Evolutionary conservation across 2,113 vertebrate species (phyloP).

Genomic region (Passer domesticus): DNA sequence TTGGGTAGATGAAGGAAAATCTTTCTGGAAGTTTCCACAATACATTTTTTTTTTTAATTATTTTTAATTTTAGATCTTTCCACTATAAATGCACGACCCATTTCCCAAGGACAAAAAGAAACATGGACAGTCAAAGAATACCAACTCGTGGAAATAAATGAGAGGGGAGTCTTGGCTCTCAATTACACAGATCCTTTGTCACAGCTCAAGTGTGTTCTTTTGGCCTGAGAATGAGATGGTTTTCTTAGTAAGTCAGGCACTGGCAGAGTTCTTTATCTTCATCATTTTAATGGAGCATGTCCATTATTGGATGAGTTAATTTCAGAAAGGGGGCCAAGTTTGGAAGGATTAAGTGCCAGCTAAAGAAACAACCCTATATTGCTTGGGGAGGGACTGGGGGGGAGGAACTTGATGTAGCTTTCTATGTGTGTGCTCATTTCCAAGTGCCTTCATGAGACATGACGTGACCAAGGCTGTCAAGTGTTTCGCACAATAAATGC

Average conservation of each 20-base stretch:
- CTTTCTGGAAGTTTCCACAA: background rate
- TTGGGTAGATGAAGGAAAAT: background rate
- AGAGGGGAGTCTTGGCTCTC: slow-evolving; percentile 24
- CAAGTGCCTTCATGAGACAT: slow-evolving; percentile 52
- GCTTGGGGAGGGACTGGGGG: background rate
- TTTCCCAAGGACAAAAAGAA: slow-evolving; percentile 16
- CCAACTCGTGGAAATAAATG: background rate
- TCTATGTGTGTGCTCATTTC: slow-evolving; percentile 43
- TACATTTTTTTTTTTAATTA: rapidly evolving
- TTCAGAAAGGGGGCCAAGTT: slow-evolving; percentile 57
- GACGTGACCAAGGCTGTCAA: slow-evolving; percentile 44
- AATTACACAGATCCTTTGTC: slow-evolving; percentile 44
- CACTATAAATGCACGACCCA: background rate
- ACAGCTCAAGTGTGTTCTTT: slow-evolving; percentile 55
- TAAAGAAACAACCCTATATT: slow-evolving; percentile 62
- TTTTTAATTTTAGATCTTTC: background rate
- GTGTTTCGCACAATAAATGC: slow-evolving; percentile 54
- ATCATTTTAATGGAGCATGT: slow-evolving; percentile 62
- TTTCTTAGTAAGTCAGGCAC: slow-evolving; percentile 58
- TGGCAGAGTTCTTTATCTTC: slow-evolving; percentile 60
- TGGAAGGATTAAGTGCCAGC: slow-evolving; percentile 49
- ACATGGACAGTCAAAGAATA: background rate
- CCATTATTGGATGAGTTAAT: slow-evolving; percentile 67
- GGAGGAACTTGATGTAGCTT: slow-evolving; percentile 38
- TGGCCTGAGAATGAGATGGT: background rate